A percentile compares a stretch with the other conserved stretches of the same genome.
Conservation (phyloP, 1,140 invertebrate species). For the Lethocerus indicus region DNA sequence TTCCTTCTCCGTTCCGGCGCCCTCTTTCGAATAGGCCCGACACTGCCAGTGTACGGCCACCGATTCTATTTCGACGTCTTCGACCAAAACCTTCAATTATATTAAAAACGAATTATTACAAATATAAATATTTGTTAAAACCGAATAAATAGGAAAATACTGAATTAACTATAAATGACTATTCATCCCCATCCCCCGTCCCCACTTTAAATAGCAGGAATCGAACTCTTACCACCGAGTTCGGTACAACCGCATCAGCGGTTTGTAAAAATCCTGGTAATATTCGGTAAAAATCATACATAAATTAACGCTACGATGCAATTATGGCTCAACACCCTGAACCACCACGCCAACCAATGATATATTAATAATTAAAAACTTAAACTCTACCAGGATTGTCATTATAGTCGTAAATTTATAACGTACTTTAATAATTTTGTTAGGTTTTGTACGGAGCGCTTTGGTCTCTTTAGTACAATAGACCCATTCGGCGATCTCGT, state of each 20-base stretch:
- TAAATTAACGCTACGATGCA: too few relatives aligned
- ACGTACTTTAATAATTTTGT: constrained; percentile 21
- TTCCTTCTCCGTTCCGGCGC: constrained; percentile 34
- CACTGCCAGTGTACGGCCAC: constrained; percentile 70
- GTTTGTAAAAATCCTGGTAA: too few relatives aligned
- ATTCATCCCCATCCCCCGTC: too few relatives aligned
- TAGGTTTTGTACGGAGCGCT: constrained; percentile 35
- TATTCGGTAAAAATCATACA: too few relatives aligned
- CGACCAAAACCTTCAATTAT: constrained; percentile 32
- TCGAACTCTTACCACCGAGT: too few relatives aligned
- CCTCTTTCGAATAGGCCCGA: constrained; percentile 46
- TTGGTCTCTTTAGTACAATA: constrained; percentile 57
- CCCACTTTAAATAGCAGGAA: too few relatives aligned
- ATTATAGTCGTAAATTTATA: neutral
- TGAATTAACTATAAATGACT: too few relatives aligned
- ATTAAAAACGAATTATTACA: neutral
- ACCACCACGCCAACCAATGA: too few relatives aligned
- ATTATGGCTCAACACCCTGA: too few relatives aligned
- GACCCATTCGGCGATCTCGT: constrained; percentile 54
- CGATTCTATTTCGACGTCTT: constrained; percentile 38
- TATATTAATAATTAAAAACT: too few relatives aligned
- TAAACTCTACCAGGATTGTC: neutral
- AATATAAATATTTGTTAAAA: neutral
- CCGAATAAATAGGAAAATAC: too few relatives aligned
- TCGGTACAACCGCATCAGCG: too few relatives aligned